Base-by-base conservation (phyloP, 1,140 invertebrate species). In the Pseudomyrmex flavicornis region DNA sequence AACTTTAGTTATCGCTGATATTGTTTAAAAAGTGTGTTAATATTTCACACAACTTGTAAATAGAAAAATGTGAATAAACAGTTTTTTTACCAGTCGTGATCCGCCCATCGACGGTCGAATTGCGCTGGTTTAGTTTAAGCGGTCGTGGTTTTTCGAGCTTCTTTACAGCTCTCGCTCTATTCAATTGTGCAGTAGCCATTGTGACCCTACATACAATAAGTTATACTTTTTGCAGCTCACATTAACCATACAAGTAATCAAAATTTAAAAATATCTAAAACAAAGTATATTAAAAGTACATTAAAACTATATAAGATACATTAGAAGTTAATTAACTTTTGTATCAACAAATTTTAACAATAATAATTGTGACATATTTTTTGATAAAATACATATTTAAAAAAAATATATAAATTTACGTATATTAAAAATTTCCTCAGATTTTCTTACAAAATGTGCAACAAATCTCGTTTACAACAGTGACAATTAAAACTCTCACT, bases 91-190 rank as follows among this genome's bases (percentile, higher is more conserved):
- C 89, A 87, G 91, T 94, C 91, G 93, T 90, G 88, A 94, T 94
- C 90, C 93, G 90, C 85, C 92, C 93, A 91, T 94, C 93, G 91
- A 93, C 91, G 89, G 92, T 93, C 91, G 93, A 88, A 86, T 92
- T 92, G 86, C 93, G 92, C 80, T 92, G 93, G 84, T 86, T 91
- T 20, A 94, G 87, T 95, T 97, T 97, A 84, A 97, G 94, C 88
- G 96, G 96, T 93, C 96, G 95, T 84, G 96, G 96, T 90, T 96
- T 95, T 93, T 97, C 96, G 87, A 97, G 94, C 95, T 96, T 97
- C 94, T 96, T 97, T 58, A 96, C 95, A 58, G 93, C 94, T 89
- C 95, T 92, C 72, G 93, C 90, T 76, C 93, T 92, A 66, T 92
- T 93, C 56, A 93, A 73, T 85, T 93, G 93, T 86, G 92, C 92